These are phyloP conservation scores for Ranitomeya variabilis DNA, from an alignment of 2,113 vertebrate genomes.

Conservation along the genomic window DNA sequence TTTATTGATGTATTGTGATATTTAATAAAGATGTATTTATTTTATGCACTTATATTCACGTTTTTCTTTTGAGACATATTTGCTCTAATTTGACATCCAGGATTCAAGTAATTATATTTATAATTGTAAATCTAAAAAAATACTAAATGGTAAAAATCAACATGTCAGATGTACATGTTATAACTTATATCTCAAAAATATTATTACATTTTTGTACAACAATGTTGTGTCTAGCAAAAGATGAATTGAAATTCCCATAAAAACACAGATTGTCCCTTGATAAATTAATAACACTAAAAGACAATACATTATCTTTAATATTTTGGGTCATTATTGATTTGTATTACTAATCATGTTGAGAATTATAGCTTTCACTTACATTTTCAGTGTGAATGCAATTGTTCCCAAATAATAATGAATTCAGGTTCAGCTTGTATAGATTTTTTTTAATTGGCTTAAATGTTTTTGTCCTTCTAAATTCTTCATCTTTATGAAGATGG, in stretches of 20 bases:
- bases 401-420: background rate
- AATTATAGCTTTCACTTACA: background rate
- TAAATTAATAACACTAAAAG: background rate
- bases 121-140: background rate
- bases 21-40: too few species aligned
- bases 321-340: background rate
- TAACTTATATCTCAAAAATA: too few species aligned
- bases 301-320: background rate
- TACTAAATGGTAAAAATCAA: too few species aligned
- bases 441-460: constrained; percentile 43
- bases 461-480: background rate
- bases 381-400: background rate
- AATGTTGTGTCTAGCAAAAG: too few species aligned
- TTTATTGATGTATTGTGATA: too few species aligned
- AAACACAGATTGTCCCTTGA: background rate
- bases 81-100: too few species aligned
- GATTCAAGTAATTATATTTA: background rate
- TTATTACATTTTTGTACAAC: too few species aligned
- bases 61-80: too few species aligned
- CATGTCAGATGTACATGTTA: too few species aligned
- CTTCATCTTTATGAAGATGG: background rate
- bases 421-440: background rate
- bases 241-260: background rate
- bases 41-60: too few species aligned
- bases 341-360: background rate